Percentiles rank a stretch among this genome's conserved stretches.
phyloP scores from a whole-genome alignment of 2,888 invertebrate species.

The Diplazon laetatorius region DNA sequence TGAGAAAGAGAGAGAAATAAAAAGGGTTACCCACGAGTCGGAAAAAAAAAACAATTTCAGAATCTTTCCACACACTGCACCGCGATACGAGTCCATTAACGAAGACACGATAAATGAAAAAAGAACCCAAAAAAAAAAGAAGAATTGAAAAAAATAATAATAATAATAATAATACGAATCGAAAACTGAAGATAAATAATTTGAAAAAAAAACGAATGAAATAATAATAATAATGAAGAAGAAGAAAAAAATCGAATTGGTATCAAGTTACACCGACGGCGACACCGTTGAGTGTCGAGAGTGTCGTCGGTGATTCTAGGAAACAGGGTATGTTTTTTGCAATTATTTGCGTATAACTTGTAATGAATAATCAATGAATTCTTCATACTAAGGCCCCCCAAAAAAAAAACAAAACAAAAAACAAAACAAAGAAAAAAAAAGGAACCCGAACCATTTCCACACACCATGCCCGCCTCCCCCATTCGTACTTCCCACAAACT shows the following conservation, averaged over 20 bases:
- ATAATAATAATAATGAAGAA: constrained; percentile 41
- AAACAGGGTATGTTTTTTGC: constrained; percentile 97
- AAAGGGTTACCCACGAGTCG: constrained; percentile 30
- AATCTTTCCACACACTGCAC: constrained; percentile 72
- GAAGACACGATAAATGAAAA: constrained; percentile 8
- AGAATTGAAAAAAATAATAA: not conserved
- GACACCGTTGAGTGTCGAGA: constrained; percentile 65
- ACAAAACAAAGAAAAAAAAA: too few relatives aligned
- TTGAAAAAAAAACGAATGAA: too few relatives aligned
- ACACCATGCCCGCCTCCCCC: constrained; percentile 22
- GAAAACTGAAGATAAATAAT: constrained; percentile 26
- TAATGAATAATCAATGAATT: constrained; percentile 74
- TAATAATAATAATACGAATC: constrained; percentile 13
- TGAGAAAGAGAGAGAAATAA: constrained; percentile 46
- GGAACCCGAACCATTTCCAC: constrained; percentile 19
- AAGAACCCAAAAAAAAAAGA: constrained; percentile 24
- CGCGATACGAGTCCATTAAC: constrained; percentile 69
- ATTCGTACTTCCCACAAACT: constrained; percentile 42
- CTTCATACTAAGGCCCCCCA: constrained; percentile 65
- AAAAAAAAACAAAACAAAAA: too few relatives aligned
- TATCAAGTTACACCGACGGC: constrained; percentile 74
- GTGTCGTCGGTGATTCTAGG: constrained; percentile 88
- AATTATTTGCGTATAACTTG: constrained; percentile 89
- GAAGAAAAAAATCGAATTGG: constrained; percentile 74
- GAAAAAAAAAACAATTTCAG: constrained; percentile 55